Base-by-base conservation (phyloP, 1,140 invertebrate genomes). In the Diorhabda carinulata region DNA sequence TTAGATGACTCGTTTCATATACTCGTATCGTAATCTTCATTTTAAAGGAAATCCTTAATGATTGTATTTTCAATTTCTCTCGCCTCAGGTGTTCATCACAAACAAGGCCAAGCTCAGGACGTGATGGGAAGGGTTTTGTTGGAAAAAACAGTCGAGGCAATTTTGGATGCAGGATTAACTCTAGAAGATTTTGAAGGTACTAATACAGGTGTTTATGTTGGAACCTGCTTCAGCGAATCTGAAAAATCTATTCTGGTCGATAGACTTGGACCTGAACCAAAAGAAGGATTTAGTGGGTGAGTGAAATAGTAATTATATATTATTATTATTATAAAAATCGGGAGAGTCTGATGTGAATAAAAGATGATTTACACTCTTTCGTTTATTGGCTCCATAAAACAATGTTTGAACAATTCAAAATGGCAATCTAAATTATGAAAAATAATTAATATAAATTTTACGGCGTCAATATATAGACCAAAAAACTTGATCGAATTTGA, bases 31-130 rank as follows among this genome's bases (percentile, higher is more conserved):
- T 25, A 25, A 25, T 25, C 25, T 25, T 25, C 25, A 25, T 25
- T 25, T 25, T 25, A 1, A 25, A 25, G 2, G 1, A 25, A 25
- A 25, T 25, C 1, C 25, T 25, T 25, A 25, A 25, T 25, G 25
- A 25, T 25, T 25, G 25, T 25, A 25, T 25, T 25, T 25, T 25
- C 25, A 25, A 25, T 25, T 25, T 25, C 25, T 25, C 25, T 25
- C 25, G 25, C n/a, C 5, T 52, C 7, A 75, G 77, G 87, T 0
- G 88, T 95, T 2, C 90, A 92, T 74, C 89, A 87, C 74, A 91
- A 92, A 70, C 92, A 96, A 79, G 93, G 93, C 0, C 87, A 95
- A 70, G 86, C 86, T 6, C 92, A 96, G 91, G 95, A 97, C 76
- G 94, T 94, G 0, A 93, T 95, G 88, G 87, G 92, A 73, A 85